A percentile compares a stretch with the other conserved stretches of the same genome.
phyloP scores from a whole-genome alignment of 2,797 vertebrate genomes.

The Tangara arthus region DNA sequence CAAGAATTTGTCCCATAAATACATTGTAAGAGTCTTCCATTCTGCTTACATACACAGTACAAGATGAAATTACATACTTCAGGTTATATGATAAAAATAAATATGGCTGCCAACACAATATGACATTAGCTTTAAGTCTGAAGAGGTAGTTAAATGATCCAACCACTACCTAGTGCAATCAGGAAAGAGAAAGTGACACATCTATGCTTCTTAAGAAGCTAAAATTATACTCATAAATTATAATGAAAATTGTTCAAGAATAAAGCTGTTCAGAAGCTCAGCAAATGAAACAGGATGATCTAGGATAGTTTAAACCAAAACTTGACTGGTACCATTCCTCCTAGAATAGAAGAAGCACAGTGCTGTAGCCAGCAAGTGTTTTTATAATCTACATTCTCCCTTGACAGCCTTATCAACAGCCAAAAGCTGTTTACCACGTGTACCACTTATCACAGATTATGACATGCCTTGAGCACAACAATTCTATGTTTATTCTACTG shows the following conservation, averaged over 20 bases:
- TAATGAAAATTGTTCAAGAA: neutral
- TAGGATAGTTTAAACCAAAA: neutral
- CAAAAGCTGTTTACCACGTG: slow-evolving; percentile 20
- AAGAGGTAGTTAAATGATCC: neutral
- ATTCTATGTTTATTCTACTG: neutral
- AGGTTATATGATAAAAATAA: neutral
- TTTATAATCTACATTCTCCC: neutral
- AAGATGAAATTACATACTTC: neutral
- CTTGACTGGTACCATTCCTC: neutral
- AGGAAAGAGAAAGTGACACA: neutral
- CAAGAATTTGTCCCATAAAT: neutral
- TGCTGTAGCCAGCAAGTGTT: neutral
- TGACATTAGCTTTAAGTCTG: neutral
- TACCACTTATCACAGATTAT: neutral
- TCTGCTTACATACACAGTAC: neutral
- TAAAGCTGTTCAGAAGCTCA: neutral
- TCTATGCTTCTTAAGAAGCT: neutral
- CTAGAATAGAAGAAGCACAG: neutral
- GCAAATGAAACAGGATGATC: neutral
- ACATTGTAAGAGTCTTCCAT: neutral
- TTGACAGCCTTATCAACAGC: slow-evolving; percentile 29
- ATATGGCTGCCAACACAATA: neutral
- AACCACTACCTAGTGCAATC: neutral
- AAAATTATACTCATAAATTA: neutral
- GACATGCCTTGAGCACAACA: neutral